Conservation (phyloP, 2,113 vertebrate genomes). For the Myanophis thanlyinensis region DNA sequence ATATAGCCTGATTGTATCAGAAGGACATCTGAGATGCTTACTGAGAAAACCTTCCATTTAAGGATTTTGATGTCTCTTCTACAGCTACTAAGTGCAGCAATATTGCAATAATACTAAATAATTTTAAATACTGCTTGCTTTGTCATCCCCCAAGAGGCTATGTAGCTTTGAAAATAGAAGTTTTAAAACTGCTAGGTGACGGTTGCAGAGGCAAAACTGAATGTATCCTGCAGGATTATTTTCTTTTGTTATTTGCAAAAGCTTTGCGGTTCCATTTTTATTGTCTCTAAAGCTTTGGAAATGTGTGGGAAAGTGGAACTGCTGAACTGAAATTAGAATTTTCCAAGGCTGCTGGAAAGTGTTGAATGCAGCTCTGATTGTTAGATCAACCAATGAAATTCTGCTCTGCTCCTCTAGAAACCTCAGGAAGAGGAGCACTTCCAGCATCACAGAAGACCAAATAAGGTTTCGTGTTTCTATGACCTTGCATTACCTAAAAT, state of each 20-base stretch:
- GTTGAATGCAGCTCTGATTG: conserved; percentile 21
- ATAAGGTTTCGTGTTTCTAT: not conserved
- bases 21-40: conserved; percentile 49
- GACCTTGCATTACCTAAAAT: not conserved
- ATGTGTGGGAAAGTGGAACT: conserved; percentile 37
- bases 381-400: conserved; percentile 14
- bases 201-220: conserved; percentile 38
- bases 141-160: conserved; percentile 57
- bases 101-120: conserved; percentile 59
- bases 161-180: conserved; percentile 49
- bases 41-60: conserved; percentile 57
- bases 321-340: conserved; percentile 2
- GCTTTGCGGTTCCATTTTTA: conserved; percentile 45
- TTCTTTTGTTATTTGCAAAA: conserved; percentile 41
- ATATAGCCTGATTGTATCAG: conserved; percentile 22
- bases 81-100: conserved; percentile 62
- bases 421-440: not conserved
- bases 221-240: conserved; percentile 38
- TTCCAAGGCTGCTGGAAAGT: conserved; percentile 33
- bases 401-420: conserved; percentile 7
- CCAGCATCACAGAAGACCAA: not conserved
- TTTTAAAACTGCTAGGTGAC: conserved; percentile 58
- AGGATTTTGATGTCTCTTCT: conserved; percentile 51
- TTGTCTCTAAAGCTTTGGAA: conserved; percentile 34
- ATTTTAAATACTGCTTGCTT: conserved; percentile 65